These are phyloP conservation scores for Mesorhabditis sp. DNA, from an alignment of 2,888 invertebrate species.

Conservation along the genomic window DNA sequence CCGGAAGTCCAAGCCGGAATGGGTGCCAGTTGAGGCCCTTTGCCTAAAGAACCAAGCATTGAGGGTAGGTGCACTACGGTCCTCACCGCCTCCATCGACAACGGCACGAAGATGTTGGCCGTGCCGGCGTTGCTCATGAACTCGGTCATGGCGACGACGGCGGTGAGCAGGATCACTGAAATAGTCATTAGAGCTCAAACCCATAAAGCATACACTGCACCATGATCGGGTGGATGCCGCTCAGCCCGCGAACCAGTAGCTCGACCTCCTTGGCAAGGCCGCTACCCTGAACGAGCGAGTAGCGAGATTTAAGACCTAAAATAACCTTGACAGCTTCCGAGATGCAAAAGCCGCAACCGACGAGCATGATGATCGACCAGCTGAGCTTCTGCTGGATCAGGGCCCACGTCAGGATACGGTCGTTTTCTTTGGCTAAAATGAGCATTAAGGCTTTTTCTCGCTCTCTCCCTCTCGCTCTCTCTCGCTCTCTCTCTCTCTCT, in stretches of 20 bases:
- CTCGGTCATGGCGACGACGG: constrained; percentile 40
- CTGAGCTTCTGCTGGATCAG: constrained; percentile 30
- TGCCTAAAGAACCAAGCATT: constrained; percentile 10
- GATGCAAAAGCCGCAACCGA: constrained; percentile 33
- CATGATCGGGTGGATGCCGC: too few species aligned
- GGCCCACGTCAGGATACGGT: constrained; percentile 31
- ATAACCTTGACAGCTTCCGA: constrained; percentile 28
- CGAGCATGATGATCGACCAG: constrained; percentile 31
- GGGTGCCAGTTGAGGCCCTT: constrained; percentile 39
- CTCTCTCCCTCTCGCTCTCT: too few species aligned
- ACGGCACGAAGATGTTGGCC: constrained; percentile 48
- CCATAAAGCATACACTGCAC: too few species aligned
- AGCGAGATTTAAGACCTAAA: neutral
- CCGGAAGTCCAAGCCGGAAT: constrained; percentile 50
- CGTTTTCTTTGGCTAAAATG: neutral
- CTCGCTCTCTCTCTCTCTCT: too few species aligned
- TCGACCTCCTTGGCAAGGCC: too few species aligned
- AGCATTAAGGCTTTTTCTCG: neutral
- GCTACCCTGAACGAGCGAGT: too few species aligned
- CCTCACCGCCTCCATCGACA: constrained; percentile 23
- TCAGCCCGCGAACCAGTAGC: too few species aligned
- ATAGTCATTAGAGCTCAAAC: too few species aligned
- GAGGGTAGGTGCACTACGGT: neutral
- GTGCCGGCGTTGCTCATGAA: constrained; percentile 47
- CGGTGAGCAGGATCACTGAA: constrained; percentile 26